Base-by-base conservation (phyloP, 1,140 invertebrate genomes). In the Chymomyza costata region DNA sequence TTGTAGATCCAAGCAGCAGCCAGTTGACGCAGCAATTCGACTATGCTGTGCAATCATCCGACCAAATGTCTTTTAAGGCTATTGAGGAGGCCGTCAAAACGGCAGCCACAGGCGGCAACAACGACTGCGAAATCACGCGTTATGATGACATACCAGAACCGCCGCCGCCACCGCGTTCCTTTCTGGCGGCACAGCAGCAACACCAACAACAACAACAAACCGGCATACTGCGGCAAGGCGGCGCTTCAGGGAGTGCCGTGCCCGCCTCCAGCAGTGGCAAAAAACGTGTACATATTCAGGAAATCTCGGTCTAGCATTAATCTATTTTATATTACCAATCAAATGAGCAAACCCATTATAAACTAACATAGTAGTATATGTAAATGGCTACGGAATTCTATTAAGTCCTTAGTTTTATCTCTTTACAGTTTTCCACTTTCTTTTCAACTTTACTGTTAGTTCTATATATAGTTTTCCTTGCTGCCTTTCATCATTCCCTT, bases 211-310 rank as follows among this genome's bases (percentile, higher is more conserved):
- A 67, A 17, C 35, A 35, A 38, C 2, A 61, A 41, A 45, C 50
- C 3, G 91, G 91, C 0, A 92, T 92, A 14, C 82, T 92, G 3
- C 76, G 91, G 17, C 88, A 91, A 57, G 87, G 89, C 0, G 88
- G 88, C 1, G 40, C 61, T 2, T 40, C 40, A 14, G 81, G 84
- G 11, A 84, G 83, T 6, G 83, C 83, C 0, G 89, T 90, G 30
- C 90, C 91, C 40, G 41, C 59, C 34, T 73, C 84, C 11, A 82
- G 84, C 1, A 89, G 89, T 1, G 91, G 92, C 86, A 94, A 94
- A 85, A 94, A 94, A 86, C 89, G 93, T 66, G 93, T 94, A 57
- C 93, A 94, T 86, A 94, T 94, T 85, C 93, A 94, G 86, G 93
- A 94, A 84, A 94, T 94, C 87, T 94, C 93, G 34, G 93, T 94